Evolutionary conservation across 2,113 vertebrate genomes (phyloP).

Genomic region (Sialia sialis): DNA sequence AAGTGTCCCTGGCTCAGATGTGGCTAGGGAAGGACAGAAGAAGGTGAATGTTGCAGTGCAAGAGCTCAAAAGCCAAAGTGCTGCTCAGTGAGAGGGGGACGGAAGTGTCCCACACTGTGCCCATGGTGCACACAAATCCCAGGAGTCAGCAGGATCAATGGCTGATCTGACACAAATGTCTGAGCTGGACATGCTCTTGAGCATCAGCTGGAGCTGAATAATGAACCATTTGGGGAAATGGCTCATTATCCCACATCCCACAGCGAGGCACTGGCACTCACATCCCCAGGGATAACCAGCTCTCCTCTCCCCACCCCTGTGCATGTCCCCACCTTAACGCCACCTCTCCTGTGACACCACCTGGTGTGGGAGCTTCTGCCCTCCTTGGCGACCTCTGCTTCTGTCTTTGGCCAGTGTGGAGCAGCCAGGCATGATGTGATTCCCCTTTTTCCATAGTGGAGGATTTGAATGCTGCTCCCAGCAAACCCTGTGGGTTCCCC

Average conservation of each 20-base stretch:
- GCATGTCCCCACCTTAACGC: not conserved
- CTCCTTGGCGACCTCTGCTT: not conserved
- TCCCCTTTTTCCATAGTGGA: not conserved
- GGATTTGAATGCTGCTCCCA: not conserved
- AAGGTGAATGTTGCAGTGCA: not conserved
- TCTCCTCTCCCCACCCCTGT: not conserved
- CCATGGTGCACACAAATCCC: not conserved
- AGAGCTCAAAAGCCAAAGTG: not conserved
- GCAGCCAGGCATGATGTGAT: not conserved
- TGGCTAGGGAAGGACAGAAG: not conserved
- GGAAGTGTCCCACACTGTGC: not conserved
- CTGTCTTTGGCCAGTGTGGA: not conserved
- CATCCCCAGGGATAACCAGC: not conserved
- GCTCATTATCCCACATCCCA: too few species aligned
- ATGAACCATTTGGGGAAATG: not conserved
- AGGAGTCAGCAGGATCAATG: not conserved
- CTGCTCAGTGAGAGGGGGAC: not conserved
- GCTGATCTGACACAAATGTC: not conserved
- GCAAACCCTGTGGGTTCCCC: not conserved
- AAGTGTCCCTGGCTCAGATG: not conserved
- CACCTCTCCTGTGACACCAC: not conserved
- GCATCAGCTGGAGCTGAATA: not conserved
- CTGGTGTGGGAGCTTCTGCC: not conserved
- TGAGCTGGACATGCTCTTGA: not conserved
- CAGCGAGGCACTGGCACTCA: rapidly evolving